Conservation (phyloP, 2,797 vertebrate species). For the Mormyrops attenuatus region DNA sequence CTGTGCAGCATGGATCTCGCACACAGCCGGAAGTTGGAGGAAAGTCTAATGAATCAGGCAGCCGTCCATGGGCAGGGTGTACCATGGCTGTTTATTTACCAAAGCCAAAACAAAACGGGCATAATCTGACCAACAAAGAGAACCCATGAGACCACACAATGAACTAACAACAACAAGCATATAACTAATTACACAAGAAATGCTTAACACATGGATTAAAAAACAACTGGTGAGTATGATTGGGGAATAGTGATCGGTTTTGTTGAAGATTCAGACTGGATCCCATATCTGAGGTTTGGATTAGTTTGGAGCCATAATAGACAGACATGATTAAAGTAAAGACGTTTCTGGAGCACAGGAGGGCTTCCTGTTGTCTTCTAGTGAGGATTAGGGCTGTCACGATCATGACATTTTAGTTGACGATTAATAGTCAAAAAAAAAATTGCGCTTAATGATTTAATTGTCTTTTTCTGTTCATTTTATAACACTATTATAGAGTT, state of each 20-base stretch:
- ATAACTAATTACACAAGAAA: neutral
- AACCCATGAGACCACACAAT: neutral
- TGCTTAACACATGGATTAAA: neutral
- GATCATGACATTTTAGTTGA: neutral
- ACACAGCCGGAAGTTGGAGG: neutral
- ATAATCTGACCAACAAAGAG: neutral
- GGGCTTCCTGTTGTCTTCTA: slow-evolving; percentile 20
- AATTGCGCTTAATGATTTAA: neutral
- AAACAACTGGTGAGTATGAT: neutral
- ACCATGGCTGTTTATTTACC: neutral
- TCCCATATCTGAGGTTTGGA: neutral
- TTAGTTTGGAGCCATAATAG: neutral
- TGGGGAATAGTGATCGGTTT: neutral
- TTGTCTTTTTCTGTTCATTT: neutral
- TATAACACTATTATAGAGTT: neutral
- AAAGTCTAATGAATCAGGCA: neutral
- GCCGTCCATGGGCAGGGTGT: neutral
- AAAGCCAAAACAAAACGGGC: neutral
- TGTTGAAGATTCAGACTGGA: neutral
- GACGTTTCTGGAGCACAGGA: neutral
- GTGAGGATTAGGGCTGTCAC: slow-evolving; percentile 3
- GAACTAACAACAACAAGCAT: neutral
- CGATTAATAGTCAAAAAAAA: neutral
- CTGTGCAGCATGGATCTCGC: neutral
- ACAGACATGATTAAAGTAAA: neutral